A percentile compares a stretch with the other conserved stretches of the same genome.
Conservation (phyloP, 1,140 invertebrate genomes). For the Diprion similis region DNA sequence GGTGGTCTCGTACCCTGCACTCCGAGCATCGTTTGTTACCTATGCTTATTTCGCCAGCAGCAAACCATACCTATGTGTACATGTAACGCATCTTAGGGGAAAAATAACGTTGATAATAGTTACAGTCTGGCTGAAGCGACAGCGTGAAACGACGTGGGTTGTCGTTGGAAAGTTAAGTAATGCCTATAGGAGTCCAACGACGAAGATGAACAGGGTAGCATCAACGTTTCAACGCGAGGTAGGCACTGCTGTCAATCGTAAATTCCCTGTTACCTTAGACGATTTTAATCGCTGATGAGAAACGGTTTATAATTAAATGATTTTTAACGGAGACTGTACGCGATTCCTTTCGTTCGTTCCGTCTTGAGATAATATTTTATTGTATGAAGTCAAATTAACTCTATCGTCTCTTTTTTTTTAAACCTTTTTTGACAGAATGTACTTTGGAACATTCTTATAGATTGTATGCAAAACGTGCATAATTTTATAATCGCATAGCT, state of each 20-base stretch:
- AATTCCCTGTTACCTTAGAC: neutral
- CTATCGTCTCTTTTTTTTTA: no score
- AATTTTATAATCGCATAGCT: neutral
- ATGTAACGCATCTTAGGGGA: no score
- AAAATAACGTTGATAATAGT: constrained; percentile 1
- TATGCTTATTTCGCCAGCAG: neutral
- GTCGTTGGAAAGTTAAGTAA: neutral
- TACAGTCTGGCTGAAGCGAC: neutral
- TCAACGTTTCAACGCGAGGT: neutral
- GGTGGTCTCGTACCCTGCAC: neutral
- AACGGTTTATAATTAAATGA: neutral
- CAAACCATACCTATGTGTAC: neutral
- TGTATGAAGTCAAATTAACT: no score
- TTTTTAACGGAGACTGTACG: no score
- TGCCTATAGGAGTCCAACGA: neutral
- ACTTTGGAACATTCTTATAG: neutral
- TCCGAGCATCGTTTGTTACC: neutral
- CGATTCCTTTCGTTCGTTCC: no score
- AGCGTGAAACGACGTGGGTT: neutral
- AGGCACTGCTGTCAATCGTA: neutral
- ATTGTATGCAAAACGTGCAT: neutral
- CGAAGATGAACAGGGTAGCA: neutral
- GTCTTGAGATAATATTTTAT: no score
- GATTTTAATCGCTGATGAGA: neutral
- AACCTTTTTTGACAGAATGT: neutral